phyloP scores from a whole-genome alignment of 2,888 invertebrate species.

The Standfussiana lucernea region DNA sequence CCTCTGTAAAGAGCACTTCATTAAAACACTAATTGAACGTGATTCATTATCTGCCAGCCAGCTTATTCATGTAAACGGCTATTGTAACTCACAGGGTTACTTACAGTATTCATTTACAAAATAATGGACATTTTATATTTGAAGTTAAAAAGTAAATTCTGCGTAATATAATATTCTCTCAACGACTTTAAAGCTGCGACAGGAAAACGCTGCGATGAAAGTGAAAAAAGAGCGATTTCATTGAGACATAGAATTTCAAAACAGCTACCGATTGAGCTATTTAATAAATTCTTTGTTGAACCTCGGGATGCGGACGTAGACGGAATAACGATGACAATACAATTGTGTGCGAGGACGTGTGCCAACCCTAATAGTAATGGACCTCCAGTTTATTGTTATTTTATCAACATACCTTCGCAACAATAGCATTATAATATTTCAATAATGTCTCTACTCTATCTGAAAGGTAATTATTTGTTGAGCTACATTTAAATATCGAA shows the following conservation, averaged over 20 bases:
- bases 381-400: constrained; percentile 57
- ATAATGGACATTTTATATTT: constrained; percentile 5
- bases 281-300: constrained; percentile 67
- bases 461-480: constrained; percentile 21
- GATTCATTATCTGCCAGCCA: constrained; percentile 77
- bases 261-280: constrained; percentile 65
- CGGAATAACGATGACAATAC: constrained; percentile 65
- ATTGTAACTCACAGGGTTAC: constrained; percentile 49
- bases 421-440: constrained; percentile 48
- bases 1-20: constrained; percentile 71
- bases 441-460: constrained; percentile 10
- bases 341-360: constrained; percentile 64
- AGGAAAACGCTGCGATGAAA: constrained; percentile 30
- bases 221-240: constrained; percentile 46
- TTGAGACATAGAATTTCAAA: constrained; percentile 60
- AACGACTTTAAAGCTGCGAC: constrained; percentile 19
- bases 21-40: constrained; percentile 77
- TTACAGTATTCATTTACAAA: constrained; percentile 17
- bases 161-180: constrained; percentile 19
- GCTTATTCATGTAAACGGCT: constrained; percentile 75
- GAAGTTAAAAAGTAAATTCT: neutral
- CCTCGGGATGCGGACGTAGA: constrained; percentile 62
- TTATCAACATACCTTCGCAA: constrained; percentile 55
- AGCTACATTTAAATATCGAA: constrained; percentile 48
- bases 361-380: constrained; percentile 63